Evolutionary conservation across 1,140 invertebrate species (phyloP).

Genomic region (Mizuhopecten yessoensis): DNA sequence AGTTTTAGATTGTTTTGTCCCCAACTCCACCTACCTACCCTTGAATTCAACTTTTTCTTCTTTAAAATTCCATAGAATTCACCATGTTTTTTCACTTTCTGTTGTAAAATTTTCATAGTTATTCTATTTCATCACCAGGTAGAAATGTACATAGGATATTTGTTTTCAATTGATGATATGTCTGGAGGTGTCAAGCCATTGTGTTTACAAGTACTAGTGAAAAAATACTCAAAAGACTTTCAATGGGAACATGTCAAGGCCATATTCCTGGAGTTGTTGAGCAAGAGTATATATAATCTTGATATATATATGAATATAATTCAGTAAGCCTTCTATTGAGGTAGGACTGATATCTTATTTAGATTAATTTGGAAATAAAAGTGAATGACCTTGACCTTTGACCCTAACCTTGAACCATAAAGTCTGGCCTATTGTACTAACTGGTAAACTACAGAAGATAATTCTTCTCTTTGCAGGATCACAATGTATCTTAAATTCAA

Average conservation of each 20-base stretch:
- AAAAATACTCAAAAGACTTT: conserved; percentile 30
- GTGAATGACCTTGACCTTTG: conserved; percentile 2
- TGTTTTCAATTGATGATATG: background rate
- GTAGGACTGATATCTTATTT: too few species aligned
- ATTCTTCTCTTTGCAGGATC: background rate
- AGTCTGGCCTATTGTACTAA: background rate
- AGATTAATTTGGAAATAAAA: too few species aligned
- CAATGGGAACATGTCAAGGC: background rate
- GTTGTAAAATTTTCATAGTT: background rate
- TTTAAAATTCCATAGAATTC: conserved; percentile 2
- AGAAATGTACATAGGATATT: background rate
- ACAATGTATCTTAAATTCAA: background rate
- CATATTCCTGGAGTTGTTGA: background rate
- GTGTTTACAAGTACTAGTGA: conserved; percentile 34
- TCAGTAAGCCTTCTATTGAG: too few species aligned
- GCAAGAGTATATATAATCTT: background rate
- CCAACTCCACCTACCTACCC: background rate
- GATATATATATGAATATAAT: too few species aligned
- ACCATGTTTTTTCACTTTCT: background rate
- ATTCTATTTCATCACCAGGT: background rate
- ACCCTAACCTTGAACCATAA: background rate
- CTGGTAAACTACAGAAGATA: background rate
- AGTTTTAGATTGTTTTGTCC: background rate
- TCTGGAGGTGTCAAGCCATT: background rate
- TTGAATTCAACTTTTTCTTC: background rate